Conservation (phyloP, 2,113 vertebrate genomes). For the Odontesthes bonariensis region DNA sequence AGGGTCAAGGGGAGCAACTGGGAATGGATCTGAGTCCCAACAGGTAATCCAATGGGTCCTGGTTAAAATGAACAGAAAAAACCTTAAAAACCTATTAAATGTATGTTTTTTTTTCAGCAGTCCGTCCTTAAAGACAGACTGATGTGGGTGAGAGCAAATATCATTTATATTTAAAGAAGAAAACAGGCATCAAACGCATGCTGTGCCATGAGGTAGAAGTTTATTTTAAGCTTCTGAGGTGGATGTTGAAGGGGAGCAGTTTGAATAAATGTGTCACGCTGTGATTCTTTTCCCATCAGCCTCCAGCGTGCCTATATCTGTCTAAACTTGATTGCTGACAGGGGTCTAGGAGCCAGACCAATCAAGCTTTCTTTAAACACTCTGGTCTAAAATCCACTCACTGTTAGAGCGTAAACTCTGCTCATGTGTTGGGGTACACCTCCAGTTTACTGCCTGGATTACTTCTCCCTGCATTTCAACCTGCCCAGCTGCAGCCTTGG, state of each 20-base stretch:
- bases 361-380: constrained; percentile 5
- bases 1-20: neutral
- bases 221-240: neutral
- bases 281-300: neutral
- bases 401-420: neutral
- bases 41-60: too few species aligned
- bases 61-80: too few species aligned
- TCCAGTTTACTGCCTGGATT: neutral
- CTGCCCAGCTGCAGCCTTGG: too few species aligned
- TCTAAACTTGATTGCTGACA: neutral
- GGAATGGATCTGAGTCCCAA: neutral
- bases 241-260: neutral
- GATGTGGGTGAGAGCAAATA: too few species aligned
- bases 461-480: too few species aligned
- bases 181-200: neutral
- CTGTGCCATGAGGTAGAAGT: neutral
- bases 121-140: too few species aligned
- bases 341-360: neutral
- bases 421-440: neutral
- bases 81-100: too few species aligned
- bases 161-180: neutral
- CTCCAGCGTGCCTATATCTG: neutral
- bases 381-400: neutral
- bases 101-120: too few species aligned
- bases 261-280: neutral